Evolutionary conservation across 2,797 vertebrate species (phyloP), one percentile per base, ranked within the genome.

Genomic region (Brotula barbata): DNA sequence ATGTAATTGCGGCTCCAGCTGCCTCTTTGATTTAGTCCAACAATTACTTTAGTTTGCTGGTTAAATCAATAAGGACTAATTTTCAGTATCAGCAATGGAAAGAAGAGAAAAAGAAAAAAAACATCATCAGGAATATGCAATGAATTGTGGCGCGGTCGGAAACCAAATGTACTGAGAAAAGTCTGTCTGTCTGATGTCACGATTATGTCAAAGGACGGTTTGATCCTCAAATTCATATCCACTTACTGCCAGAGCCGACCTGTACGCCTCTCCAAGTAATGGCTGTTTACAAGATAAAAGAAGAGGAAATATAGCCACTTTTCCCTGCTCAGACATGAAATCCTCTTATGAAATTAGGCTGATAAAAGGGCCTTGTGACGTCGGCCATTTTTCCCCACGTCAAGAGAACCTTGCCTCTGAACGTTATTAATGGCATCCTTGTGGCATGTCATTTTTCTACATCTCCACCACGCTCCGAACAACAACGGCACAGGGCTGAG

Each of bases 391-490:
- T 89, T 88, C 87, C 86, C 78, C 81, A 78, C 74, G 83, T 89
- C 88, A 86, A 78, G 81, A 87, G 77, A 92, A 90, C 89, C 84
- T 90, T 91, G 88, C 87, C 81, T 75, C 77, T 89, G 85, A 89
- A 85, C 85, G 60, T 91, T 92, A 92, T 92, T 92, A 90, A 92
- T 92, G 89, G 88, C 81, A 89, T 89, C 85, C 85, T 87, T 88
- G 89, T 87, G 87, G 82, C 82, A 75, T 86, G 86, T 88, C 87
- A 87, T 89, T 87, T 87, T 89, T 90, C 88, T 87, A 87, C 81
- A 85, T 87, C 83, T 81, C 78, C 79, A 42, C 69, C 53, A 31
- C 20, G 54, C 75, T 79, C 53, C 50, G 49, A 71, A 78, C 76
- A 73, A 72, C 80, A 83, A 79, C 75, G 71, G 68, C 77, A 66